These are phyloP conservation scores for Leuciscus idus DNA, from an alignment of 2,113 vertebrate species.

Conservation along the genomic window DNA sequence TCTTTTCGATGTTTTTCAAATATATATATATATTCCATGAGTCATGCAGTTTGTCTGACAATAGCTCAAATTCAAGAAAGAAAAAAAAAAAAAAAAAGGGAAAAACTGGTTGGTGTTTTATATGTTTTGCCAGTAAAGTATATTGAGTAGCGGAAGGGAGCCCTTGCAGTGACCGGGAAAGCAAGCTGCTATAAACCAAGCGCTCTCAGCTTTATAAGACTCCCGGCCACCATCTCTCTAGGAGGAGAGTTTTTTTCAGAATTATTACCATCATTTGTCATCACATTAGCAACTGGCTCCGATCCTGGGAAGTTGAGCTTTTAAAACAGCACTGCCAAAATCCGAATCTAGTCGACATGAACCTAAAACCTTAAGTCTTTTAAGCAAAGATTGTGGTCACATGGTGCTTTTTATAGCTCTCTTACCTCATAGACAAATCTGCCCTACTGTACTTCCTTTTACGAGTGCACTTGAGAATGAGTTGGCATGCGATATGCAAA, in stretches of 20 bases:
- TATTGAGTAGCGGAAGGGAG: slow-evolving; percentile 72
- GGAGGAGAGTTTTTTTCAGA: slow-evolving; percentile 71
- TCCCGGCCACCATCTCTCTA: slow-evolving; percentile 65
- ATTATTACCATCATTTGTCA: slow-evolving; percentile 74
- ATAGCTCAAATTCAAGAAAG: slow-evolving; percentile 59
- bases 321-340: slow-evolving; percentile 64
- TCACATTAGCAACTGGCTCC: slow-evolving; percentile 65
- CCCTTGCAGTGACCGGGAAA: slow-evolving; percentile 68
- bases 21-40: slow-evolving; percentile 64
- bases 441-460: slow-evolving; percentile 11
- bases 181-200: slow-evolving; percentile 70
- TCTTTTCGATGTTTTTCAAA: no score
- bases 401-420: slow-evolving; percentile 65
- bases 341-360: slow-evolving; percentile 30
- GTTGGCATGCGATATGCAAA: background rate
- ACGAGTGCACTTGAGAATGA: background rate
- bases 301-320: slow-evolving; percentile 66
- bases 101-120: slow-evolving; percentile 65
- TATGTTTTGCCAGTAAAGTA: slow-evolving; percentile 69
- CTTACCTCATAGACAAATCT: slow-evolving; percentile 64
- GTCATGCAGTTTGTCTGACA: slow-evolving; percentile 63
- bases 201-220: slow-evolving; percentile 68
- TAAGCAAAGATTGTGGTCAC: slow-evolving; percentile 35
- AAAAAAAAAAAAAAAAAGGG: slow-evolving; percentile 53
- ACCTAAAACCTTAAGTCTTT: slow-evolving; percentile 19